Evolutionary conservation across 1,140 invertebrate genomes (phyloP), one percentile per base, ranked within the genome.

Genomic region (Drosophila burlai): DNA sequence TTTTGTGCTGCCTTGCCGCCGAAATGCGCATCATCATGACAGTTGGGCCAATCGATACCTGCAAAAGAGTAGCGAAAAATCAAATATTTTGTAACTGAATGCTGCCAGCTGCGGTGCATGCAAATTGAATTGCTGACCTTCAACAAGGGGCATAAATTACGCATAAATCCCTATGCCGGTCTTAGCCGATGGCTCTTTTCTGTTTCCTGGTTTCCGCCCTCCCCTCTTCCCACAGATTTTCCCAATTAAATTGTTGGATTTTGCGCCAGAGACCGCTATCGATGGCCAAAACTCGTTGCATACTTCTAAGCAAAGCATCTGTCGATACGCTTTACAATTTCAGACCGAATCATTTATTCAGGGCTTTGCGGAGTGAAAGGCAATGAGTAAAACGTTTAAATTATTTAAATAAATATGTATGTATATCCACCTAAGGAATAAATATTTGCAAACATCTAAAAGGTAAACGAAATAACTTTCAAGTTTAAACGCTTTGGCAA

Each of bases 21-120:
- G 13, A 78, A 78, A 29, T 61, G 46, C 60, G 24, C 60, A 65
- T 79, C 76, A 73, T 79, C 40, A 34, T 79, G 76, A 40, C 49
- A 24, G 49, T 38, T 47, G 36, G 62, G 31, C 45, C 61, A 79
- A 60, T 65, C 59, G 57, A 72, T 72, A 65, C 58, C 76, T 80
- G 76, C 0, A 72, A 80, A 45, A n/a, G 24, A 38, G 34, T 36
- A 26, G 29, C 21, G 43, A 47, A 42, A 69, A 59, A 15, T 16
- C 43, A 18, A 54, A 54, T 26, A 13, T 40, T 40, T 24, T 43
- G 46, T 50, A 36, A 49, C 21, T 21, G 24, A 43, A 21, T 65
- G 1, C 31, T 49, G 31, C 6, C 21, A 54, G 52, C 18, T 34
- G n/a, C 29, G 31, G 26, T 21, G 50, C 2, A 47, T 49, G 15